Percentiles rank a stretch among this genome's conserved stretches.
Conservation (phyloP, 2,888 invertebrate species). For the Liopterus haemorrhoidalis region DNA sequence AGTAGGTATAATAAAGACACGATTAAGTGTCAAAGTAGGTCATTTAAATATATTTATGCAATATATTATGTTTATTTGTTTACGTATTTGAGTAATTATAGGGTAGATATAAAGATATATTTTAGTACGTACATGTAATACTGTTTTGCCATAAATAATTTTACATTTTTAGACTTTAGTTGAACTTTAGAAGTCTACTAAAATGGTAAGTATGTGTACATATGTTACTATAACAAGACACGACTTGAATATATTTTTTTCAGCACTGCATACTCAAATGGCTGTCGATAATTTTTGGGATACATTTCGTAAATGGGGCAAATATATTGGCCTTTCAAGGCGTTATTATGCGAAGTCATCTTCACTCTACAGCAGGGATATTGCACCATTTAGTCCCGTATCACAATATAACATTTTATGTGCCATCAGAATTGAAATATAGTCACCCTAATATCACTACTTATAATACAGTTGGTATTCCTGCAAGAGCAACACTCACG, state of each 20-base stretch:
- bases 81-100: no score
- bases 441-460: slow-evolving; percentile 10
- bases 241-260: no score
- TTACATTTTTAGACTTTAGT: not conserved
- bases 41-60: no score
- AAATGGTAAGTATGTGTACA: not conserved
- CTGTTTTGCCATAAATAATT: no score
- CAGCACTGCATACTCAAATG: slow-evolving; percentile 3
- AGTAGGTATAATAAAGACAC: no score
- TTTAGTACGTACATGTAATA: no score
- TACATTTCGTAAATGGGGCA: not conserved
- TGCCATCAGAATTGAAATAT: slow-evolving; percentile 10
- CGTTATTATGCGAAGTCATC: slow-evolving; percentile 13
- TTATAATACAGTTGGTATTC: not conserved
- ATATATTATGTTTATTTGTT: no score
- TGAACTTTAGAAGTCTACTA: not conserved
- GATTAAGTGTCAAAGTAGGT: no score
- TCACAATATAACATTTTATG: slow-evolving; percentile 16
- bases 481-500: no score
- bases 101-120: no score
- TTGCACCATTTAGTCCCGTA: slow-evolving; percentile 13
- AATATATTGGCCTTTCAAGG: slow-evolving; percentile 14
- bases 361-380: no score
- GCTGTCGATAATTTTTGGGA: not conserved
- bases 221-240: no score